A percentile compares a stretch with the other conserved stretches of the same genome.
Conservation (phyloP, 2,113 vertebrate species). For the Petrocephalus zakoni region DNA sequence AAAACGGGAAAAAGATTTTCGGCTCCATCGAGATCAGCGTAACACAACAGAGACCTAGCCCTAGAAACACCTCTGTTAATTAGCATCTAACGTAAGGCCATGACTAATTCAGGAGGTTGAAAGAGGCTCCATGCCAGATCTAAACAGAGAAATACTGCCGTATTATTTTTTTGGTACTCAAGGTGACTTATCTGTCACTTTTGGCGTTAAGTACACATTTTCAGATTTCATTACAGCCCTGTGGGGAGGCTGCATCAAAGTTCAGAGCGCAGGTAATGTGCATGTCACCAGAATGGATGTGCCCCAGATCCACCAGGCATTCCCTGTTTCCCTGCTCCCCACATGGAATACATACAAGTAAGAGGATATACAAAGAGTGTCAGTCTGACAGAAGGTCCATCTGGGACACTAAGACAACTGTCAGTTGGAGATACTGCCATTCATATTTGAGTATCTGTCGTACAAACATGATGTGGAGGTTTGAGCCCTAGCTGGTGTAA, state of each 20-base stretch:
- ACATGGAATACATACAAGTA: neutral
- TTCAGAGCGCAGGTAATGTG: neutral
- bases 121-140: neutral
- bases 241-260: neutral
- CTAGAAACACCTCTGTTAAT: neutral
- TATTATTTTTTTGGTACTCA: neutral
- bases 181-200: constrained; percentile 5
- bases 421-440: neutral
- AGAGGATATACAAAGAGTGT: neutral
- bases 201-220: neutral
- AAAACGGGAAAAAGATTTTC: neutral
- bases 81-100: neutral
- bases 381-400: neutral
- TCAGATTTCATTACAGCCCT: neutral
- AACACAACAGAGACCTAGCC: neutral
- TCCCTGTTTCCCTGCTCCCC: neutral
- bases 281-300: neutral
- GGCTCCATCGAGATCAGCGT: neutral
- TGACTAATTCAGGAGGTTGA: neutral
- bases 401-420: neutral
- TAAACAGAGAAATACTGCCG: neutral
- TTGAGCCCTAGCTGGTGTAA: neutral
- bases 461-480: neutral
- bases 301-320: neutral
- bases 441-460: neutral